A percentile compares a stretch with the other conserved stretches of the same genome.
Evolutionary conservation across 1,140 invertebrate species (phyloP).

Genomic region (Aradophagus sp.): DNA sequence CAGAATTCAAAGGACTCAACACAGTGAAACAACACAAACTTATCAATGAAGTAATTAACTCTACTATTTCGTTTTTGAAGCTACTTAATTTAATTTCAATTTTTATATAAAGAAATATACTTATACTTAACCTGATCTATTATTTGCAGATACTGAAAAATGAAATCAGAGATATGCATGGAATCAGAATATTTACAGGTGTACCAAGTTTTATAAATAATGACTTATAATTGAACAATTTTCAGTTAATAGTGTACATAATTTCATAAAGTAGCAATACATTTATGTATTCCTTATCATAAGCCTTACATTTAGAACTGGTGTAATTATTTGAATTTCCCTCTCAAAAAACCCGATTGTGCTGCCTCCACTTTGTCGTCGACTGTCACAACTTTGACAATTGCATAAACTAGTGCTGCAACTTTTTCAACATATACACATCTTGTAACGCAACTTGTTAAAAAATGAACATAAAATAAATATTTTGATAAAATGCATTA

Average conservation of each 20-base stretch:
- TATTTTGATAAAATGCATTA: constrained; percentile 11
- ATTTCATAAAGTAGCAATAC: constrained; percentile 31
- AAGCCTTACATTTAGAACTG: too few relatives aligned
- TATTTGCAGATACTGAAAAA: constrained; percentile 80
- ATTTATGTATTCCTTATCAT: too few relatives aligned
- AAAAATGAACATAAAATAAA: constrained; percentile 9
- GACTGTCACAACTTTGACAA: constrained; percentile 7
- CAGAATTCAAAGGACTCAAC: constrained; percentile 84
- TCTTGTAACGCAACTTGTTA: constrained; percentile 1
- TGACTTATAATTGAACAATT: constrained; percentile 22
- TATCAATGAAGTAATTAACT: constrained; percentile 80
- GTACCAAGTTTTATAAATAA: constrained; percentile 62
- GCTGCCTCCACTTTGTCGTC: constrained; percentile 9
- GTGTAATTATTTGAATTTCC: too few relatives aligned
- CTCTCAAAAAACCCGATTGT: neutral
- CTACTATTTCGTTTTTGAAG: neutral
- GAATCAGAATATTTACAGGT: constrained; percentile 83
- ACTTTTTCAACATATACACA: neutral
- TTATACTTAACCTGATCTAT: neutral
- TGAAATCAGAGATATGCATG: constrained; percentile 90
- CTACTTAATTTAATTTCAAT: neutral
- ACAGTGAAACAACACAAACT: constrained; percentile 87
- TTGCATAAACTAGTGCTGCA: constrained; percentile 14
- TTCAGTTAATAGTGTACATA: constrained; percentile 29
- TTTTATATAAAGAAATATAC: neutral